Conservation (phyloP, 2,888 invertebrate genomes). For the Drosophila atroscutellata region DNA sequence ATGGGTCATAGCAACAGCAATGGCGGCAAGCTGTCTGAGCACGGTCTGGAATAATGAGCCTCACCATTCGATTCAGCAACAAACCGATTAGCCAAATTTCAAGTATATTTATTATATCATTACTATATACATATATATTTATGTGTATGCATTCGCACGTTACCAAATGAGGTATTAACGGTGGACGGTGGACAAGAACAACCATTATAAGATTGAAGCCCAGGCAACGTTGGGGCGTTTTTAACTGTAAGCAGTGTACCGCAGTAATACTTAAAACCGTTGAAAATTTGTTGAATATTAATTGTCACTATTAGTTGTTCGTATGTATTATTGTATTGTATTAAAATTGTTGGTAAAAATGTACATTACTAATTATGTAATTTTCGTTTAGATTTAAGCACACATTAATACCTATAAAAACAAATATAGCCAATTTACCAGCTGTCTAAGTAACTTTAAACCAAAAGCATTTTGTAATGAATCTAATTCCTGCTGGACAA, state of each 20-base stretch:
- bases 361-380: slow-evolving; percentile 59
- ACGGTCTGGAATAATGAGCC: slow-evolving; percentile 57
- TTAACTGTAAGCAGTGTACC: slow-evolving; percentile 38
- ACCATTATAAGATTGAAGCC: slow-evolving; percentile 24
- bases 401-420: slow-evolving; percentile 16
- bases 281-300: slow-evolving; percentile 50
- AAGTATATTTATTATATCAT: slow-evolving; percentile 63
- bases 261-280: slow-evolving; percentile 47
- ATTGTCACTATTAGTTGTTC: slow-evolving; percentile 60
- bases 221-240: slow-evolving; percentile 29
- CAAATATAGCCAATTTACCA: slow-evolving; percentile 50
- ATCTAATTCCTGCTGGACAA: slow-evolving; percentile 32
- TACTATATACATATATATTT: slow-evolving; percentile 39
- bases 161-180: slow-evolving; percentile 64
- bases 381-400: slow-evolving; percentile 50
- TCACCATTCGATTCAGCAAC: slow-evolving; percentile 32
- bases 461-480: slow-evolving; percentile 31
- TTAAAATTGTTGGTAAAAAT: slow-evolving; percentile 60
- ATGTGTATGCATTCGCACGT: slow-evolving; percentile 54
- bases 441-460: slow-evolving; percentile 35
- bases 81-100: slow-evolving; percentile 69
- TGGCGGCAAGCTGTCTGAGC: slow-evolving; percentile 65
- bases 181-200: slow-evolving; percentile 34
- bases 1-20: slow-evolving; percentile 69
- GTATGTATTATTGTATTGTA: slow-evolving; percentile 51